Percentiles rank a stretch among this genome's conserved stretches.
These are phyloP conservation scores for Trematocara variabile DNA, from an alignment of 2,113 vertebrate genomes.

Conservation along the genomic window DNA sequence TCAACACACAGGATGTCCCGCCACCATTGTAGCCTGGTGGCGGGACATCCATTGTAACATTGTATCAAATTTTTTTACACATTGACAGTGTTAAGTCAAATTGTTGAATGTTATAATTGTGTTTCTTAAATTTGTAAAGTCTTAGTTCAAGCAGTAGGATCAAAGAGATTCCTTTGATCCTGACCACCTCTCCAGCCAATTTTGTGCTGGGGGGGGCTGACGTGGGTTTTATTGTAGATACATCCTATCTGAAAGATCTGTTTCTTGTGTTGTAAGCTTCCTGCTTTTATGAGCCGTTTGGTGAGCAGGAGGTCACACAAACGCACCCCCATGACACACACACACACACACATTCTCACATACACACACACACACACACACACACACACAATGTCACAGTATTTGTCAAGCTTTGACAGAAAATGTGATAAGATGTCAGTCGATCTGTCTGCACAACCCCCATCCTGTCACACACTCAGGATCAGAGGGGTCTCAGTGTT, in stretches of 20 bases:
- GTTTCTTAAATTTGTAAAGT: no score
- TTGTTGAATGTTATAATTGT: no score
- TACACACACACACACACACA: not conserved
- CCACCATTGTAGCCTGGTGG: not conserved
- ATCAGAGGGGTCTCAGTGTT: conserved; percentile 18
- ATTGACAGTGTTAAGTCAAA: not conserved
- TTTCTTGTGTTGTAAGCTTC: no score
- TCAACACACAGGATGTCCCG: not conserved
- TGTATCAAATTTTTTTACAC: not conserved
- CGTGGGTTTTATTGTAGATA: no score
- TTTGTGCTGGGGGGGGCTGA: no score
- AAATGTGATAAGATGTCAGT: conserved; percentile 36
- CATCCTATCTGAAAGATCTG: no score
- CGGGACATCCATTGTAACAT: not conserved
- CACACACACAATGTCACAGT: conserved; percentile 4
- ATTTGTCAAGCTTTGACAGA: conserved; percentile 39
- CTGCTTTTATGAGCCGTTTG: no score
- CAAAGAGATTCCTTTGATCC: no score
- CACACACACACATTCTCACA: not conserved
- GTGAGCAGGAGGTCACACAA: no score
- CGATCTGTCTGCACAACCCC: conserved; percentile 24
- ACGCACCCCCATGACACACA: not conserved
- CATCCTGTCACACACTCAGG: conserved; percentile 7
- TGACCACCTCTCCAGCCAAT: no score
- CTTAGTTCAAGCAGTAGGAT: no score